Conservation (phyloP, 2,888 invertebrate genomes). For the Agrochola lota region DNA sequence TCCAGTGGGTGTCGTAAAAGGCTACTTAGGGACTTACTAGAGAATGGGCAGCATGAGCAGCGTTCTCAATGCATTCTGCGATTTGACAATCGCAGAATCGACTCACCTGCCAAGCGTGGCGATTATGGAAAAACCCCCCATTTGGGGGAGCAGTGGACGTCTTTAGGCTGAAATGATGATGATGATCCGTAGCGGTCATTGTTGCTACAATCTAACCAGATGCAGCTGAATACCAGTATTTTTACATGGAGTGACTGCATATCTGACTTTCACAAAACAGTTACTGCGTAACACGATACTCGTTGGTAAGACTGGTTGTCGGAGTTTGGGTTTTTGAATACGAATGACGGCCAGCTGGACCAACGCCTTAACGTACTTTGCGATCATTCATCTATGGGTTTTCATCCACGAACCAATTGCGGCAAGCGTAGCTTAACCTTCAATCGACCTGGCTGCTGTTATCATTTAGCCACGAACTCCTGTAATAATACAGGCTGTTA, state of each 20-base stretch:
- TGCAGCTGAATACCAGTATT: neutral
- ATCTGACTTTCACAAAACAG: neutral
- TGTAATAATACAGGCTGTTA: neutral
- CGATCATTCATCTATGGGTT: too few species aligned
- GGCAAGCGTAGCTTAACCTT: neutral
- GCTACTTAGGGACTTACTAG: too few species aligned
- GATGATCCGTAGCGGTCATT: too few species aligned
- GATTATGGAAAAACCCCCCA: too few species aligned
- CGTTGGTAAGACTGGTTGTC: neutral
- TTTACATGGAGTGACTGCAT: neutral
- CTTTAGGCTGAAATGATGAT: too few species aligned
- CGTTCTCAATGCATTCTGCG: too few species aligned
- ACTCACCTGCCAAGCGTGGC: too few species aligned
- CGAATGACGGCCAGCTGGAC: neutral
- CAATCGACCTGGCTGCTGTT: neutral
- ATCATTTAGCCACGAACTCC: neutral
- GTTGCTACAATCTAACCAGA: neutral
- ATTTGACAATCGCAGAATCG: too few species aligned
- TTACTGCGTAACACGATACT: neutral
- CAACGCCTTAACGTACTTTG: neutral
- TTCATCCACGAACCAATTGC: neutral
- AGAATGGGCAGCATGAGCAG: too few species aligned
- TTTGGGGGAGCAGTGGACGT: too few species aligned
- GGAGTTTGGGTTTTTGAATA: neutral
- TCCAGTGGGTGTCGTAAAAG: too few species aligned